phyloP scores from a whole-genome alignment of 2,888 invertebrate species.

The Erpobdella octoculata region DNA sequence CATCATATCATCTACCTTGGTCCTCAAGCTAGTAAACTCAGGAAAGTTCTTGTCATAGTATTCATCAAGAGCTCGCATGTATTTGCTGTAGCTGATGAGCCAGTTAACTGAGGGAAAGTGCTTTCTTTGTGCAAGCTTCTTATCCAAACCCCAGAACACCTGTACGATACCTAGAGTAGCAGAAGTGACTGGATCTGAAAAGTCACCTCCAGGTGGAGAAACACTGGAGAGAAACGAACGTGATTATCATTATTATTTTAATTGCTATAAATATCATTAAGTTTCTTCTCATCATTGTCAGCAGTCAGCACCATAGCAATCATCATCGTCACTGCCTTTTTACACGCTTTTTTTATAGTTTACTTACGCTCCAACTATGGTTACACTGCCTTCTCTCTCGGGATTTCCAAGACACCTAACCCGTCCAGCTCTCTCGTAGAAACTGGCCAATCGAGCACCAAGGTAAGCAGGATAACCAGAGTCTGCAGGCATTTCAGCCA shows the following conservation, averaged over 20 bases:
- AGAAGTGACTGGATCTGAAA: constrained; percentile 98
- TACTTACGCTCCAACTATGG: constrained; percentile 85
- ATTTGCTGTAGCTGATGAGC: constrained; percentile 98
- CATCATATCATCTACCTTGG: no score
- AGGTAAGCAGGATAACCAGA: constrained; percentile 96
- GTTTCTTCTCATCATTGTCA: no score
- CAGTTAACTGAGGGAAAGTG: constrained; percentile 99
- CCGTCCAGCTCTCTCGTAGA: constrained; percentile 97
- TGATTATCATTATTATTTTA: not conserved
- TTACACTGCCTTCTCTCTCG: constrained; percentile 93
- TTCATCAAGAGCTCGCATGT: constrained; percentile 93
- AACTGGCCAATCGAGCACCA: constrained; percentile 92
- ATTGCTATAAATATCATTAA: not conserved
- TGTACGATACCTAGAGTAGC: constrained; percentile 97
- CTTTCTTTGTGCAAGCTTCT: constrained; percentile 95
- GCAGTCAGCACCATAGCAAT: no score
- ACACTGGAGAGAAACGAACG: constrained; percentile 9
- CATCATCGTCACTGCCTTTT: not conserved
- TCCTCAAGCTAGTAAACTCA: constrained; percentile 68
- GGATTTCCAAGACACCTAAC: constrained; percentile 96
- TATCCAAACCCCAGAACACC: constrained; percentile 98
- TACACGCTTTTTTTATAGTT: not conserved
- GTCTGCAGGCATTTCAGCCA: constrained; percentile 98
- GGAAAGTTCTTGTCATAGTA: constrained; percentile 97
- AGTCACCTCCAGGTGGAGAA: constrained; percentile 93